Evolutionary conservation across 2,888 invertebrate genomes (phyloP).

Genomic region (Acrocera orbiculus): DNA sequence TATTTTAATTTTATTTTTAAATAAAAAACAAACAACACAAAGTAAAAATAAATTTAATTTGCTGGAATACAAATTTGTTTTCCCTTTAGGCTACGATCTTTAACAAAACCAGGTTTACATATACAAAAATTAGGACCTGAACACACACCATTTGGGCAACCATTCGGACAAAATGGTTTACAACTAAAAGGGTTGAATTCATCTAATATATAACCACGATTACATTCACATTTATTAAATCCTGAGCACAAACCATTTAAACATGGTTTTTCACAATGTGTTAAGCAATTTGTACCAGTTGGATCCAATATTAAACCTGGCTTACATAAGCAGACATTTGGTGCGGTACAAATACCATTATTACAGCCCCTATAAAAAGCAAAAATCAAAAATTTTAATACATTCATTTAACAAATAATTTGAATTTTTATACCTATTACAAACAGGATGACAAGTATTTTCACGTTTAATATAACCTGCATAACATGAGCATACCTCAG

Average conservation of each 20-base stretch:
- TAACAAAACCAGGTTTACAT: conserved; percentile 49
- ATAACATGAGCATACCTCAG: conserved; percentile 34
- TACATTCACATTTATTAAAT: conserved; percentile 40
- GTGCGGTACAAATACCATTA: conserved; percentile 26
- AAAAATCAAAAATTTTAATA: not conserved
- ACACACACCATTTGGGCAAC: conserved; percentile 56
- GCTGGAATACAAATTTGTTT: conserved; percentile 40
- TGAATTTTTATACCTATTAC: not conserved
- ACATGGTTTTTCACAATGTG: conserved; percentile 45
- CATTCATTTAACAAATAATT: not conserved
- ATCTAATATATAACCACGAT: conserved; percentile 35
- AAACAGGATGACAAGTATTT: no score
- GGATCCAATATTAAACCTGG: conserved; percentile 8
- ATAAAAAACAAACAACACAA: no score
- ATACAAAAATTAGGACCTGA: conserved; percentile 55
- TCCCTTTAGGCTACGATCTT: conserved; percentile 42
- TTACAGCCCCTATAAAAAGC: conserved; percentile 14
- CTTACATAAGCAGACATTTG: conserved; percentile 14
- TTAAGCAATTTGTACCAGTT: conserved; percentile 31
- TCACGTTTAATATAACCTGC: conserved; percentile 18
- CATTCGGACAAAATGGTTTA: conserved; percentile 44
- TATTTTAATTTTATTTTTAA: no score
- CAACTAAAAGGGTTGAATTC: conserved; percentile 32
- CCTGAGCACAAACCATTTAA: conserved; percentile 52
- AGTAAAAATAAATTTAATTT: no score